Conservation (phyloP, 2,797 vertebrate genomes). For the Dendrocincla fuliginosa region DNA sequence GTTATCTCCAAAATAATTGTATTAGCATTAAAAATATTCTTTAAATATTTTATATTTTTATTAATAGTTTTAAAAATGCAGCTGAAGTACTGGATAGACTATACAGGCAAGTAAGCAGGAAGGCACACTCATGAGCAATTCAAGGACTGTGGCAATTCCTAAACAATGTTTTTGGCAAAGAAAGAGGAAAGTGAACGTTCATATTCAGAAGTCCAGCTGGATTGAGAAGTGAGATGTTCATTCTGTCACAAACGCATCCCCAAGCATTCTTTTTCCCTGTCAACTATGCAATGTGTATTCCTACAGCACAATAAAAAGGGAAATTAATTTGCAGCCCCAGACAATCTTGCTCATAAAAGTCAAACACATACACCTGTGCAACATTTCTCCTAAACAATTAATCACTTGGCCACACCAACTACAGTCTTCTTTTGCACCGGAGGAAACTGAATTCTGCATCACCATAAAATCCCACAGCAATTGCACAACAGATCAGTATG, state of each 20-base stretch:
- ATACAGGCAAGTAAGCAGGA: background rate
- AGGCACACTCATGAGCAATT: background rate
- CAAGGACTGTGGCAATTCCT: background rate
- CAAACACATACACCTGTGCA: background rate
- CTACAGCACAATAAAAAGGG: background rate
- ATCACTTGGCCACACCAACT: background rate
- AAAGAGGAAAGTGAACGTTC: background rate
- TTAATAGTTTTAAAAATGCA: background rate
- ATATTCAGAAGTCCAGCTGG: background rate
- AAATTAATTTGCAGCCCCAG: background rate
- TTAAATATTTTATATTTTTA: background rate
- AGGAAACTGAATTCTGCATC: conserved; percentile 7
- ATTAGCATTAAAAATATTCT: background rate
- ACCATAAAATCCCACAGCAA: background rate
- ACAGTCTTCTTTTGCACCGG: background rate
- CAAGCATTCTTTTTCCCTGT: background rate
- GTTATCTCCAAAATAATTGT: background rate
- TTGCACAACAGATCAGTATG: background rate
- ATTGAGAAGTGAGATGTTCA: background rate
- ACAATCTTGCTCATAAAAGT: background rate
- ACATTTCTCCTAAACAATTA: background rate
- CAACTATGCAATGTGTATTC: background rate
- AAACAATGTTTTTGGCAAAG: background rate
- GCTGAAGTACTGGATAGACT: background rate
- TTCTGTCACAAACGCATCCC: background rate